phyloP scores from a whole-genome alignment of 1,140 invertebrate species.

The Mizuhopecten yessoensis region DNA sequence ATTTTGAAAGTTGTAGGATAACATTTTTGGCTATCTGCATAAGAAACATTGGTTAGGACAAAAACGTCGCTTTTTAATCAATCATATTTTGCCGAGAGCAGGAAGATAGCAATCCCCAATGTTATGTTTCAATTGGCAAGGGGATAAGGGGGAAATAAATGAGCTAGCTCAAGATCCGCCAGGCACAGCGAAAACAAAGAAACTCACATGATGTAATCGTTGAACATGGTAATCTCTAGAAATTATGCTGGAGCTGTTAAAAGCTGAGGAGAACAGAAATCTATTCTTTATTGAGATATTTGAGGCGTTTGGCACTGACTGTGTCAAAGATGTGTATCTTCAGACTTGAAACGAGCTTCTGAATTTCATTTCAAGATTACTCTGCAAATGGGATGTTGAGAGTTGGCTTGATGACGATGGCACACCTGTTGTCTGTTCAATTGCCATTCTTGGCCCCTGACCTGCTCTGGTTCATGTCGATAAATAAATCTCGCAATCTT shows the following conservation, averaged over 20 bases:
- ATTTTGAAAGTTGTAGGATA: not conserved
- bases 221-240: not conserved
- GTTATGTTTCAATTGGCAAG: conserved; percentile 27
- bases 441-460: not conserved
- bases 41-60: not conserved
- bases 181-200: not conserved
- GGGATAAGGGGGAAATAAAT: not conserved
- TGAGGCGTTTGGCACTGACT: conserved; percentile 24
- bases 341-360: conserved; percentile 14
- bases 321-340: conserved; percentile 7
- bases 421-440: not conserved
- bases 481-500: conserved; percentile 2
- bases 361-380: conserved; percentile 39
- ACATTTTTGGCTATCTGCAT: conserved; percentile 32
- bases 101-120: not conserved
- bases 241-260: not conserved
- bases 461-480: not conserved
- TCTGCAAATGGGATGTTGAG: conserved; percentile 15
- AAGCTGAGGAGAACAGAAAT: conserved; percentile 21
- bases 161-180: not conserved
- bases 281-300: conserved; percentile 29
- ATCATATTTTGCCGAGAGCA: not conserved
- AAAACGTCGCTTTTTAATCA: conserved; percentile 11
- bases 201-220: conserved; percentile 32
- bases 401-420: not conserved